Base-by-base conservation (phyloP, 2,888 invertebrate genomes). In the Nycteola revayana region DNA sequence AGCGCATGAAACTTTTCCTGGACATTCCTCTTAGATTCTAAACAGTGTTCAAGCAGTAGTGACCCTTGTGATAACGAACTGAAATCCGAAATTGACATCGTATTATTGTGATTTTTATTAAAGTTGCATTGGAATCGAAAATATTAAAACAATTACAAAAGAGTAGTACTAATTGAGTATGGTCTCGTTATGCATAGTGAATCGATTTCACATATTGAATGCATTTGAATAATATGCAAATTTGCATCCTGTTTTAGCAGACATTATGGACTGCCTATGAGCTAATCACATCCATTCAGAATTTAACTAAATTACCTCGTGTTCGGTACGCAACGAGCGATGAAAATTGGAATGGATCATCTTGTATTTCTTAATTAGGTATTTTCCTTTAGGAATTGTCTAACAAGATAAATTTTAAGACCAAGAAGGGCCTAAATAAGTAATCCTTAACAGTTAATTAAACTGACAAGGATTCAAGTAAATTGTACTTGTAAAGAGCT, bases 11-110 rank as follows among this genome's bases (percentile, higher is more conserved):
- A 66, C 81, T 91, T 38, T 91, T 91, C 64, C 69, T 91, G 57
- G 90, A 91, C 71, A 86, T 91, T 59, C 91, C 91, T 11, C 86
- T 91, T 45, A 84, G 90, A 59, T 91, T 91, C 69, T 91, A 80
- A 63, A 37, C 26, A 39, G 36, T 42, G 33, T 32, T 14, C 14
- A 14, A 3, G 3, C 14, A 3, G 31, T 18, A 23, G 11, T 37
- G 25, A 22, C 28, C 36, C 11, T 10, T 10, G 11, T 7, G 4
- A 4, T 14, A 23, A 36, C 14, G 9, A 20, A 18, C 23, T 14
- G 2, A 14, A 14, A 14, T n/a, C n/a, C n/a, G n/a, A n/a, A n/a
- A n/a, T n/a, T n/a, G n/a, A n/a, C n/a, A n/a, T n/a, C n/a, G n/a
- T n/a, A n/a, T n/a, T n/a, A n/a, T n/a, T n/a, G n/a, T n/a, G n/a